Conservation (phyloP, 2,888 invertebrate genomes). For the Oscheius sp. region DNA sequence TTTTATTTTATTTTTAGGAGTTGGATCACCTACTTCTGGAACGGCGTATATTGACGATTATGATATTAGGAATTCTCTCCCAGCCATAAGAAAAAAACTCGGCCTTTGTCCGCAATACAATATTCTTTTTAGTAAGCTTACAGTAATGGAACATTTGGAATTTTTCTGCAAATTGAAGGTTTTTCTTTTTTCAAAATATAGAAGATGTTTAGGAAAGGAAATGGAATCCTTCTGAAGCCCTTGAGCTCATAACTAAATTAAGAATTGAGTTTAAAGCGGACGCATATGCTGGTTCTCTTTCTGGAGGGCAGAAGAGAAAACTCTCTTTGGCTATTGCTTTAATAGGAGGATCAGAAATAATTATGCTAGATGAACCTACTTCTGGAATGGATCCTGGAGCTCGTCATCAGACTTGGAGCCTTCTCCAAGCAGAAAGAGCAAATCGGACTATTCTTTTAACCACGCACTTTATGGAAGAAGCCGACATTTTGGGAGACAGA, state of each 20-base stretch:
- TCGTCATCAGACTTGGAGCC: slow-evolving; percentile 79
- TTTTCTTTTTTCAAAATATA: background rate
- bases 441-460: slow-evolving; percentile 80
- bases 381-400: slow-evolving; percentile 76
- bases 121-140: slow-evolving; percentile 83
- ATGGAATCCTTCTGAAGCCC: slow-evolving; percentile 76
- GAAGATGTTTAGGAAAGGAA: slow-evolving; percentile 76
- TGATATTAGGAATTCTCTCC: slow-evolving; percentile 74
- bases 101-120: slow-evolving; percentile 89
- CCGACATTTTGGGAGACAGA: slow-evolving; percentile 83
- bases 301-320: slow-evolving; percentile 81
- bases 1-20: slow-evolving; percentile 37
- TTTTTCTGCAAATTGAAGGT: slow-evolving; percentile 78
- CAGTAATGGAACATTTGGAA: slow-evolving; percentile 83
- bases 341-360: slow-evolving; percentile 78
- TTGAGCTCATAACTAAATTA: slow-evolving; percentile 77
- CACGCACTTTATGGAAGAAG: slow-evolving; percentile 90
- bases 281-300: slow-evolving; percentile 74
- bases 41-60: slow-evolving; percentile 72
- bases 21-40: slow-evolving; percentile 54
- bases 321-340: slow-evolving; percentile 81
- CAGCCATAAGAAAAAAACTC: slow-evolving; percentile 73
- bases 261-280: slow-evolving; percentile 65
- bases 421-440: slow-evolving; percentile 77
- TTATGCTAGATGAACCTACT: slow-evolving; percentile 66